A percentile compares a stretch with the other conserved stretches of the same genome.
Evolutionary conservation across 92 coral and sea anemone genomes (phyloP).

Genomic region (Phenganax marumi): DNA sequence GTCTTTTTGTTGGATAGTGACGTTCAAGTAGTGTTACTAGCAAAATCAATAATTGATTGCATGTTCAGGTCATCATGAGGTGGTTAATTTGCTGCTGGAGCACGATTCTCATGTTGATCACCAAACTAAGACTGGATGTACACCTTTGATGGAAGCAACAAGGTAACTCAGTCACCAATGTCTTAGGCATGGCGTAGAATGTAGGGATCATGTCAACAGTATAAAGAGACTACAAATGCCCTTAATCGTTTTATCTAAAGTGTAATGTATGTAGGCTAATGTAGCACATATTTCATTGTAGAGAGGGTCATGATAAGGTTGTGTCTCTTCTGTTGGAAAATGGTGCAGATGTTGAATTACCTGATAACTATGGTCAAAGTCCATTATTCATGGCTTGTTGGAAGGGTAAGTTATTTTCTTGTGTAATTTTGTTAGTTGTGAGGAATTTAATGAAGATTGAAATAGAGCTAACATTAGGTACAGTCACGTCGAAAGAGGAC

Average conservation of each 20-base stretch:
- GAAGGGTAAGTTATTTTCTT: constrained; percentile 68
- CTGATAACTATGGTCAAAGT: constrained; percentile 99
- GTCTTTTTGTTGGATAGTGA: too few species aligned
- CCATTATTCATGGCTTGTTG: constrained; percentile 99
- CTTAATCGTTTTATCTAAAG: too few species aligned
- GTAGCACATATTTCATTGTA: constrained; percentile 27
- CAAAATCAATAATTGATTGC: too few species aligned
- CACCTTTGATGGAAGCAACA: constrained; percentile 99
- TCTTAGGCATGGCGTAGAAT: neutral
- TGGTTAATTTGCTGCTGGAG: constrained; percentile 87
- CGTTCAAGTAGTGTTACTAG: too few species aligned
- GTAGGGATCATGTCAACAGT: neutral
- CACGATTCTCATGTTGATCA: constrained; percentile 95
- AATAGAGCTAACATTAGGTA: too few species aligned
- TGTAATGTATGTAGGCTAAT: too few species aligned
- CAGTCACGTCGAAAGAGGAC: too few species aligned
- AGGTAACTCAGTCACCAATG: constrained; percentile 52
- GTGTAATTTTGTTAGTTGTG: neutral
- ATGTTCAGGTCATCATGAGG: constrained; percentile 82
- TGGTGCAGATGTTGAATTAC: constrained; percentile 95
- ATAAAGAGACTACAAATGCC: neutral
- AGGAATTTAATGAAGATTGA: too few species aligned
- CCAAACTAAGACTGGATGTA: constrained; percentile 98
- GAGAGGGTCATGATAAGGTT: constrained; percentile 96
- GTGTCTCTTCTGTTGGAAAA: constrained; percentile 76